These are phyloP conservation scores for Siderastrea siderea DNA, from an alignment of 92 coral and sea anemone genomes.

Conservation along the genomic window DNA sequence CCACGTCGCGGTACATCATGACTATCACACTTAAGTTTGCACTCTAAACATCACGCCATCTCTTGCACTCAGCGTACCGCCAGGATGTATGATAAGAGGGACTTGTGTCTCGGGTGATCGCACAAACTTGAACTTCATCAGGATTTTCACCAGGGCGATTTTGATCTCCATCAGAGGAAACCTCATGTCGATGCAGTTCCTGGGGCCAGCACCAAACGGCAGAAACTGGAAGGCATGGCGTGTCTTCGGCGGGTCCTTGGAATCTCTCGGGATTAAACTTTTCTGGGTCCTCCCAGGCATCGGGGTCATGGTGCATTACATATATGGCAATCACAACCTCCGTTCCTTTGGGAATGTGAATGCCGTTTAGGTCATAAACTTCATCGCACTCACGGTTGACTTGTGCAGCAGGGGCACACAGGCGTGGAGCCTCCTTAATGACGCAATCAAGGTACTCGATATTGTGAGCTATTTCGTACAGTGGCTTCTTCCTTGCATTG, in stretches of 20 bases:
- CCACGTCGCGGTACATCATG: too few species aligned
- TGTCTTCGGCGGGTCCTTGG: conserved; percentile 25
- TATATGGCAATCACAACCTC: conserved; percentile 59
- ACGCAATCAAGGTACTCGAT: conserved; percentile 66
- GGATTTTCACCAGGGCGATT: conserved; percentile 33
- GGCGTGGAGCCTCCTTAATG: conserved; percentile 68
- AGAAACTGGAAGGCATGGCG: conserved; percentile 71
- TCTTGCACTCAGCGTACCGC: conserved; percentile 44
- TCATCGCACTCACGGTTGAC: conserved; percentile 56
- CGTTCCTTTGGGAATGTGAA: conserved; percentile 69
- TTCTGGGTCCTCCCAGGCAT: conserved; percentile 1
- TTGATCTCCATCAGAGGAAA: conserved; percentile 66
- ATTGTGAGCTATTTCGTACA: conserved; percentile 48
- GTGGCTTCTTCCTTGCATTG: conserved; percentile 37
- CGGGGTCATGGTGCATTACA: conserved; percentile 67
- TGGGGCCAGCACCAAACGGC: conserved; percentile 73
- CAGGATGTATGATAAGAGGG: conserved; percentile 48
- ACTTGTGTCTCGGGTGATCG: conserved; percentile 69
- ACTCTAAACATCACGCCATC: conserved; percentile 38
- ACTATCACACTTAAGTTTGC: not conserved
- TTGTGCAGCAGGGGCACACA: conserved; percentile 62
- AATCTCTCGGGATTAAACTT: too few species aligned
- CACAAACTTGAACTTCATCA: conserved; percentile 47
- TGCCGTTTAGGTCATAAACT: conserved; percentile 57
- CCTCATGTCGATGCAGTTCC: conserved; percentile 13